Percentiles rank a stretch among this genome's conserved stretches.
phyloP scores from a whole-genome alignment of 2,113 vertebrate genomes.

The Sphyrna mokarran region DNA sequence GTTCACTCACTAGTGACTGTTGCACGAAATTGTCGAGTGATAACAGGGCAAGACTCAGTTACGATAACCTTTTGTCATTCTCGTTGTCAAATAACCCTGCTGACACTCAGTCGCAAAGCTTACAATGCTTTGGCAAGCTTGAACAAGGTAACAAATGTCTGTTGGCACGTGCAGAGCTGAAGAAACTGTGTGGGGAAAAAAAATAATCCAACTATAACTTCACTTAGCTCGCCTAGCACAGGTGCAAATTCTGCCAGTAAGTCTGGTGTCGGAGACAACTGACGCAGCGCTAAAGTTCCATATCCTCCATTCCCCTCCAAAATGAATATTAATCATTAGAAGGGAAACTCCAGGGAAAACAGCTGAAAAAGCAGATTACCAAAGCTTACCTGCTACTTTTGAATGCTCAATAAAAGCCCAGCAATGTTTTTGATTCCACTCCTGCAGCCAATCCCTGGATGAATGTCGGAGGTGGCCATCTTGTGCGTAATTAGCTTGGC shows the following conservation, averaged over 20 bases:
- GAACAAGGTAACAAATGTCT: not conserved
- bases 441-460: not conserved
- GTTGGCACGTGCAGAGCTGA: not conserved
- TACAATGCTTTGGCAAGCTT: not conserved
- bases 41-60: not conserved
- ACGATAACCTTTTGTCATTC: not conserved
- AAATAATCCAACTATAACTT: not conserved
- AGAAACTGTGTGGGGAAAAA: not conserved
- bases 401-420: not conserved
- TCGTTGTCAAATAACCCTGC: not conserved
- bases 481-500: not conserved
- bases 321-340: conserved; percentile 21
- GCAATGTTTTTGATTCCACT: not conserved
- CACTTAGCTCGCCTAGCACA: not conserved
- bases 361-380: conserved; percentile 21
- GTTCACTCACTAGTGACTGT: not conserved
- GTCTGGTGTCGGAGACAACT: not conserved
- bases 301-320: conserved; percentile 22
- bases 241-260: conserved; percentile 17
- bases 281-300: not conserved
- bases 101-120: not conserved
- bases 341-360: conserved; percentile 16
- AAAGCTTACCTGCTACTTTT: conserved; percentile 17
- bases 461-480: not conserved
- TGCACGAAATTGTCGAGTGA: not conserved